Base-by-base conservation (phyloP, 2,113 vertebrate species). In the Alligator mississippiensis region DNA sequence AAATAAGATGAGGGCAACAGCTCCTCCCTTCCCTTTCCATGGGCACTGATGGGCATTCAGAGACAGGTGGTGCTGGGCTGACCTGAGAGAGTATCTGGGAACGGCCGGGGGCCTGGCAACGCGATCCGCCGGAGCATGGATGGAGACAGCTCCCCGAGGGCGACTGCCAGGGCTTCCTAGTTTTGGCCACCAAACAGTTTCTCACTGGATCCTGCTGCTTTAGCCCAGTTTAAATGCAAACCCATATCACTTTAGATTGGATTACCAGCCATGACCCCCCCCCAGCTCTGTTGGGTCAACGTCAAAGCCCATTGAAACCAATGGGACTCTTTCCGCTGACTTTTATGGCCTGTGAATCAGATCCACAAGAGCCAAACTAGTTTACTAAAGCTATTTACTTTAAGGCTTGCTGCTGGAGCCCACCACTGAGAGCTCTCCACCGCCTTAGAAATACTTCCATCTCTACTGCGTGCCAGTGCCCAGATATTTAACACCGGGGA, bases 241-340 rank as follows among this genome's bases (percentile, higher is more conserved):
- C 47, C 47, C 47, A 47, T 9, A 47, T 47, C 47, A 47, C 47
- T 47, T 47, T 47, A 47, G 47, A 47, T 47, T 47, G 47, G 47
- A 47, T 47, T 47, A 47, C 47, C 47, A 9, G 7, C 47, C 47
- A 47, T 47, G 47, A 47, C 7, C 47, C 2, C 47, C 47, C 47
- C 47, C 47, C 7, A 8, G 8, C 47, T 47, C 47, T 0, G 0
- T 4, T 2, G 1, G 2, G 12, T 22, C 77, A 90, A 90, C 78
- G 11, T 59, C 59, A 88, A 79, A 82, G 4, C 14, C 10, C 9
- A 4, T 1, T 76, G 61, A 63, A 75, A 66, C 28, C 76, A 17
- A 63, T 47, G 47, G 28, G 21, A 82, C 11, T 64, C 74, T 63
- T 75, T 60, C n/a, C 4, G 34, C 10, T 3, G 57, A 22, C 18